These are phyloP conservation scores for Potorous gilbertii DNA, from an alignment of 2,797 vertebrate species.

Conservation along the genomic window DNA sequence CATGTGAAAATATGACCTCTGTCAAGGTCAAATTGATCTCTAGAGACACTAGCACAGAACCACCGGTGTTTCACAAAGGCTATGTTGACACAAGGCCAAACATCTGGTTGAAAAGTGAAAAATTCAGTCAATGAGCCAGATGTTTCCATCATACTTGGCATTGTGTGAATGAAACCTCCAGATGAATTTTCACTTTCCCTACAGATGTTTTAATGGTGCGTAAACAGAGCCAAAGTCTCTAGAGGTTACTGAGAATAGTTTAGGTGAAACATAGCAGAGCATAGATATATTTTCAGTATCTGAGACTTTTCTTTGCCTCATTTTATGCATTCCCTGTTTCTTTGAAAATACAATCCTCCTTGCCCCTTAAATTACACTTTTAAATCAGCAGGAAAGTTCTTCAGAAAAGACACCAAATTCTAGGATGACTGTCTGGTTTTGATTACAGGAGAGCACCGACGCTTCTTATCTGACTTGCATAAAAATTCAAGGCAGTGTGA, in stretches of 20 bases:
- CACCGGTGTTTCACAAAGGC: background rate
- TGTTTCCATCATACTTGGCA: background rate
- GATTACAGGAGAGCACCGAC: background rate
- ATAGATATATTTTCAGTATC: background rate
- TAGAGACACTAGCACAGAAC: background rate
- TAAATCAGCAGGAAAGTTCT: background rate
- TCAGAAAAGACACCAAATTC: background rate
- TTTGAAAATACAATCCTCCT: background rate
- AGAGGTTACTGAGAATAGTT: background rate
- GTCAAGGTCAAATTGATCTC: slow-evolving; percentile 44
- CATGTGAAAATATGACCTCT: slow-evolving; percentile 54
- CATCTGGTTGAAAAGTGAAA: background rate
- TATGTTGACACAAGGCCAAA: background rate
- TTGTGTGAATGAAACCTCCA: background rate
- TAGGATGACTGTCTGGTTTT: background rate
- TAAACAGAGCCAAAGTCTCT: background rate
- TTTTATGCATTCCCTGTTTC: background rate
- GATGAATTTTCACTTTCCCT: background rate
- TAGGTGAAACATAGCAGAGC: background rate
- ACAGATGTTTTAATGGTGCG: background rate
- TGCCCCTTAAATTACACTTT: background rate
- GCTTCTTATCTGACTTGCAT: background rate
- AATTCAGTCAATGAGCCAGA: slow-evolving; percentile 1
- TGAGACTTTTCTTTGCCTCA: background rate
- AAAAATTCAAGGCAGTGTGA: background rate